These are phyloP conservation scores for Malacosoma neustria DNA, from an alignment of 2,888 invertebrate genomes.

Conservation along the genomic window DNA sequence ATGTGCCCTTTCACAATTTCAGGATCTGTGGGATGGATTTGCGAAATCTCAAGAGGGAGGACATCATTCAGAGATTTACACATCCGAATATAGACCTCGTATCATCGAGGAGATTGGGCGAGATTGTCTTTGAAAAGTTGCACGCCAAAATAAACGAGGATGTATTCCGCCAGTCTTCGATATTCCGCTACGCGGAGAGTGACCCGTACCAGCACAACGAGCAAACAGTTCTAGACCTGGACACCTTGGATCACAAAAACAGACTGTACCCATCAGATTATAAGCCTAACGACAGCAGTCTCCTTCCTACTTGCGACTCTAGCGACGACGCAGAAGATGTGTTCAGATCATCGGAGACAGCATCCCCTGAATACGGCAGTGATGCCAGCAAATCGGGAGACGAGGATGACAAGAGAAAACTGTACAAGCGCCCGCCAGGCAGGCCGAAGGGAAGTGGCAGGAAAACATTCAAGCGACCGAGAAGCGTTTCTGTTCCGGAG, in stretches of 20 bases:
- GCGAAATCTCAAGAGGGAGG: conserved; percentile 46
- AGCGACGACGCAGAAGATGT: conserved; percentile 60
- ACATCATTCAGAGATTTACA: conserved; percentile 44
- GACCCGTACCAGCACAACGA: conserved; percentile 38
- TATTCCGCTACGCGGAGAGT: conserved; percentile 49
- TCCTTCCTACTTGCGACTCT: conserved; percentile 43
- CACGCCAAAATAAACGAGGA: conserved; percentile 48
- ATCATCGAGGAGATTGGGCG: conserved; percentile 40
- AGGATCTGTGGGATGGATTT: conserved; percentile 49
- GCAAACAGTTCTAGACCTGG: conserved; percentile 52
- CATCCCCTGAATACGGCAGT: conserved; percentile 58
- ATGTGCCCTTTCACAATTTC: conserved; percentile 60
- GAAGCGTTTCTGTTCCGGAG: conserved; percentile 82
- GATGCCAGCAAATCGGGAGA: conserved; percentile 60
- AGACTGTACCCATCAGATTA: conserved; percentile 45
- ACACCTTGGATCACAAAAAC: conserved; percentile 46
- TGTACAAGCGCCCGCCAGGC: conserved; percentile 69
- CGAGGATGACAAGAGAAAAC: conserved; percentile 61
- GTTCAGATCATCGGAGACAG: conserved; percentile 48
- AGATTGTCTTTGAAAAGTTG: conserved; percentile 50
- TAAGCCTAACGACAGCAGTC: conserved; percentile 42
- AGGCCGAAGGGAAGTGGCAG: conserved; percentile 69
- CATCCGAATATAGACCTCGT: conserved; percentile 42
- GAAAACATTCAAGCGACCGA: conserved; percentile 55
- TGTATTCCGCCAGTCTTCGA: conserved; percentile 36